A percentile compares a stretch with the other conserved stretches of the same genome.
These are phyloP conservation scores for Trissolcus japonicus DNA, from an alignment of 2,888 invertebrate genomes.

Conservation along the genomic window DNA sequence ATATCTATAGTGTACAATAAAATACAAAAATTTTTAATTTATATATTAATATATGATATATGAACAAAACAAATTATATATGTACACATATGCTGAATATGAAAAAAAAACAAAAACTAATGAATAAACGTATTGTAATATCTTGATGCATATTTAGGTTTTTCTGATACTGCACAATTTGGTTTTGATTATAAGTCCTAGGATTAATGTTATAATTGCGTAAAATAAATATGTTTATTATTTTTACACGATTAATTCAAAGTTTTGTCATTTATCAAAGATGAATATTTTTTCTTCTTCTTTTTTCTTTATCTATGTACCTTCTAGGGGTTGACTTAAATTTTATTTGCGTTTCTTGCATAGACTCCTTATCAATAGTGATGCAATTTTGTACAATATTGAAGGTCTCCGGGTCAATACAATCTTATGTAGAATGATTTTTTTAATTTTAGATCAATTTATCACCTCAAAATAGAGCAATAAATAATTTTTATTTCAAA, in stretches of 20 bases:
- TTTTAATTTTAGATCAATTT: not conserved
- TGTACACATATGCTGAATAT: constrained; percentile 2
- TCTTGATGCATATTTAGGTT: constrained; percentile 31
- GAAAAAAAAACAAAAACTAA: constrained; percentile 6
- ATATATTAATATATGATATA: constrained; percentile 30
- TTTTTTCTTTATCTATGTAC: not conserved
- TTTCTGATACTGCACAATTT: constrained; percentile 40
- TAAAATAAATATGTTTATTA: constrained; percentile 49
- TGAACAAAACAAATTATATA: constrained; percentile 5
- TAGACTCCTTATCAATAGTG: constrained; percentile 9
- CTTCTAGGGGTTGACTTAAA: not conserved
- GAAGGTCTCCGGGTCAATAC: constrained; percentile 23
- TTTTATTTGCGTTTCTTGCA: not conserved
- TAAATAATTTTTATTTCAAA: too few species aligned
- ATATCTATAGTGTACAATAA: constrained; percentile 47
- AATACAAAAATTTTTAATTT: constrained; percentile 5
- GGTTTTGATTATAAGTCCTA: constrained; percentile 33
- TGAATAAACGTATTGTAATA: constrained; percentile 35
- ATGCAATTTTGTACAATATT: constrained; percentile 16
- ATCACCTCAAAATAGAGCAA: too few species aligned
- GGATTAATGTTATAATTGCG: constrained; percentile 37
- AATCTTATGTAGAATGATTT: constrained; percentile 22
- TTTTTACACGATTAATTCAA: constrained; percentile 45
- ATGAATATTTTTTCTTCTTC: not conserved
- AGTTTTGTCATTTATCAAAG: constrained; percentile 2